phyloP scores from a whole-genome alignment of 2,113 vertebrate species.

The Genyomyrus donnyi region DNA sequence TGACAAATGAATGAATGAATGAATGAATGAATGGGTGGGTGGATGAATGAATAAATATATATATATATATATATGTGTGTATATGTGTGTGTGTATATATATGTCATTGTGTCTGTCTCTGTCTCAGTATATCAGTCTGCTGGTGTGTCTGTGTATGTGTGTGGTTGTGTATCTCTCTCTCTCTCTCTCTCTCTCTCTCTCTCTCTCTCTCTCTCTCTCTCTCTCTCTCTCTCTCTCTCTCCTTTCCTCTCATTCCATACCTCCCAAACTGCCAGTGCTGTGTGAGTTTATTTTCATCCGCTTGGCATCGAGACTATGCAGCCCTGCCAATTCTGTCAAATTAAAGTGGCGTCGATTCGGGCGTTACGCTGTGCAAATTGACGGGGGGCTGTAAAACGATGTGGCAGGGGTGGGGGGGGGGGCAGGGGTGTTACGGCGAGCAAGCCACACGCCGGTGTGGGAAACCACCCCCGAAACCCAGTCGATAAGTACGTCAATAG shows the following conservation, averaged over 20 bases:
- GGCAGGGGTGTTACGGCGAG: not conserved
- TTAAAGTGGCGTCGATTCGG: not conserved
- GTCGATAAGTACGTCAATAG: not conserved
- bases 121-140: too few relatives aligned
- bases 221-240: not conserved
- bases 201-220: not conserved
- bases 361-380: not conserved
- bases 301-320: not conserved
- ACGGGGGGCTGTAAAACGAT: not conserved
- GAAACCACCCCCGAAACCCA: not conserved
- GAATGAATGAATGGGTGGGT: too few relatives aligned
- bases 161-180: too few relatives aligned
- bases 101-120: too few relatives aligned
- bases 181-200: not conserved
- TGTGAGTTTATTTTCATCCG: slow-evolving; percentile 2
- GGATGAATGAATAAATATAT: too few relatives aligned
- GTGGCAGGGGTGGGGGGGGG: not conserved
- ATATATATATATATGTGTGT: too few relatives aligned
- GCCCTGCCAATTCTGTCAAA: slow-evolving; percentile 7
- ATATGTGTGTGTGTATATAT: too few relatives aligned
- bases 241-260: slow-evolving; percentile 39
- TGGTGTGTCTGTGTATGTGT: too few relatives aligned
- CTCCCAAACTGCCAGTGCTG: not conserved
- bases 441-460: not conserved
- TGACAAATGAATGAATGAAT: too few relatives aligned